Evolutionary conservation across 2,797 vertebrate genomes (phyloP).

Genomic region (Gambelia wislizenii): DNA sequence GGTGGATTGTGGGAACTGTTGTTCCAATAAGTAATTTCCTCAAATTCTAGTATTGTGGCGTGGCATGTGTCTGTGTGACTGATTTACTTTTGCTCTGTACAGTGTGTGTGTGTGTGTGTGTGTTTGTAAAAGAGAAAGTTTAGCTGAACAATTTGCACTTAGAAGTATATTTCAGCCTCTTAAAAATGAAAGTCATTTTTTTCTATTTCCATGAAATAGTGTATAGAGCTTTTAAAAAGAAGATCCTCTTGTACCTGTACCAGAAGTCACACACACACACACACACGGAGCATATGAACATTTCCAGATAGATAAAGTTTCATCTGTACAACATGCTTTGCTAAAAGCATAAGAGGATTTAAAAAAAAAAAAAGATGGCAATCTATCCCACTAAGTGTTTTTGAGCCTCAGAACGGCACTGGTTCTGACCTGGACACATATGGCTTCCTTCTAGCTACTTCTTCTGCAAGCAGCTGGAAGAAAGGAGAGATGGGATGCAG

Average conservation of each 20-base stretch:
- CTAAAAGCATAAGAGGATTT: background rate
- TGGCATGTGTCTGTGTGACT: background rate
- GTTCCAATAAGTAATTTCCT: background rate
- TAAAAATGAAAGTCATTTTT: background rate
- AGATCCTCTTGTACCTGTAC: background rate
- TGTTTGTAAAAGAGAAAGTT: background rate
- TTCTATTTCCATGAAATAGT: background rate
- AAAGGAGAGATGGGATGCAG: background rate
- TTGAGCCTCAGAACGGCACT: too few relatives aligned
- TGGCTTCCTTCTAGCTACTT: background rate
- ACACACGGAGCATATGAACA: background rate
- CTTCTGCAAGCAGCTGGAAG: background rate
- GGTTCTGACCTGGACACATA: too few relatives aligned
- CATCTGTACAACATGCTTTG: background rate
- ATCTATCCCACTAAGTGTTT: too few relatives aligned
- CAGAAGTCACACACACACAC: too few relatives aligned
- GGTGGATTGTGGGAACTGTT: background rate
- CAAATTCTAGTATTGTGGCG: background rate
- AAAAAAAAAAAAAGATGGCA: background rate
- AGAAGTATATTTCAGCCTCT: background rate
- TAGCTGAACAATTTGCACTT: background rate
- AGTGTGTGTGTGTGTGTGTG: background rate
- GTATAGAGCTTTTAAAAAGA: background rate
- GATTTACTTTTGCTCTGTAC: background rate
- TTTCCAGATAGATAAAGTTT: background rate